Evolutionary conservation across 2,797 vertebrate species (phyloP).

Genomic region (Hemitrygon akajei): DNA sequence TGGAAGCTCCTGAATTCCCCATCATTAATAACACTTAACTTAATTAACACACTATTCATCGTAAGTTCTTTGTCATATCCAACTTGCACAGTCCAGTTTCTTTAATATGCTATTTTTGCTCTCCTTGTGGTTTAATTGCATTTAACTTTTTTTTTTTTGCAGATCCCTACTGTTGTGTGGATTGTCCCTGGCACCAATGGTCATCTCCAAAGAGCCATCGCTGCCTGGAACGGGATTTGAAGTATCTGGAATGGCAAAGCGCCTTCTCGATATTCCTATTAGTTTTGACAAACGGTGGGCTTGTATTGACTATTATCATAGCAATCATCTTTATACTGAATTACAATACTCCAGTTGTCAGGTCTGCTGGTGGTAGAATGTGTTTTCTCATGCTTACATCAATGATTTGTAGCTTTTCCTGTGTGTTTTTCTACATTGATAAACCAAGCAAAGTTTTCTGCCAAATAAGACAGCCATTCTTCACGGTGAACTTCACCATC

Average conservation of each 20-base stretch:
- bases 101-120: background rate
- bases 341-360: conserved; percentile 67
- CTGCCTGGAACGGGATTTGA: conserved; percentile 54
- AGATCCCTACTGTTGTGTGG: conserved; percentile 53
- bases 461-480: conserved; percentile 54
- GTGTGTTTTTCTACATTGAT: conserved; percentile 65
- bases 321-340: conserved; percentile 58
- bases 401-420: conserved; percentile 52
- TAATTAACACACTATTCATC: background rate
- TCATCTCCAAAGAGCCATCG: conserved; percentile 54
- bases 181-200: conserved; percentile 62
- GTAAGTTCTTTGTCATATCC: background rate
- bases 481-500: conserved; percentile 55
- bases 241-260: conserved; percentile 58
- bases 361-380: conserved; percentile 67
- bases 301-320: conserved; percentile 51
- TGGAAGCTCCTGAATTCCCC: accelerated
- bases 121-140: accelerated
- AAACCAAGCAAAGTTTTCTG: conserved; percentile 54
- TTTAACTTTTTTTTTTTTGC: conserved; percentile 42
- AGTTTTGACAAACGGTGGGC: conserved; percentile 42
- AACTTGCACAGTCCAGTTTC: background rate
- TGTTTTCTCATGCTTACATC: conserved; percentile 72
- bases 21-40: too few relatives aligned
- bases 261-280: conserved; percentile 53